Conservation (phyloP, 2,113 vertebrate species). For the Ranitomeya variabilis region DNA sequence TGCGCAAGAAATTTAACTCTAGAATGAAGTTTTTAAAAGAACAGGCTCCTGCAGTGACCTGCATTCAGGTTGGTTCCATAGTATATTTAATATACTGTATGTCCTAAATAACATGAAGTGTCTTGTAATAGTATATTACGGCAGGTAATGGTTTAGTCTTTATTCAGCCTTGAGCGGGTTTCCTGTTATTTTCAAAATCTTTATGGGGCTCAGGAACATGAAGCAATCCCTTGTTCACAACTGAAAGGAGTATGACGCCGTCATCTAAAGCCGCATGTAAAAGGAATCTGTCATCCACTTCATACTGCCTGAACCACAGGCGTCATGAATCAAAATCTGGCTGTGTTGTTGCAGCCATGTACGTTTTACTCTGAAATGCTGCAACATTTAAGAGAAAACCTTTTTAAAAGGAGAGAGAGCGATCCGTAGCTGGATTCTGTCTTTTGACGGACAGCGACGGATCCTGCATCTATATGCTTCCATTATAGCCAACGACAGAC, state of each 20-base stretch:
- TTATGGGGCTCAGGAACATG: background rate
- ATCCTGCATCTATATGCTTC: too few relatives aligned
- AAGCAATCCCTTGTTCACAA: background rate
- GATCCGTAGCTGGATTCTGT: too few relatives aligned
- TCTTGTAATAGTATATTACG: background rate
- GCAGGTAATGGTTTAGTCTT: too few relatives aligned
- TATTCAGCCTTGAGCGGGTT: background rate
- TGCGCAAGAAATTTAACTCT: constrained; percentile 81
- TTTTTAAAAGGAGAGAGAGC: too few relatives aligned
- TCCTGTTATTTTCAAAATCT: background rate
- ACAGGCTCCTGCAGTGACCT: constrained; percentile 86
- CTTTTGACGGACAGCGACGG: too few relatives aligned
- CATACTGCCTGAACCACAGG: too few relatives aligned
- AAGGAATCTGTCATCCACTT: too few relatives aligned
- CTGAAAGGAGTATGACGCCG: background rate
- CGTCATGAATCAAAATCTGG: too few relatives aligned
- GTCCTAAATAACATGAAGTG: background rate
- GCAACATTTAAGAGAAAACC: too few relatives aligned
- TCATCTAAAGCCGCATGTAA: background rate
- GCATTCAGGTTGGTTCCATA: constrained; percentile 84
- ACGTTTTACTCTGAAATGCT: too few relatives aligned
- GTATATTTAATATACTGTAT: background rate
- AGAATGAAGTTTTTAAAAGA: constrained; percentile 85
- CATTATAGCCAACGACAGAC: too few relatives aligned
- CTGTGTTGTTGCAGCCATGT: too few relatives aligned